Conservation (phyloP, 2,113 vertebrate species). For the Dromaius novaehollandiae region DNA sequence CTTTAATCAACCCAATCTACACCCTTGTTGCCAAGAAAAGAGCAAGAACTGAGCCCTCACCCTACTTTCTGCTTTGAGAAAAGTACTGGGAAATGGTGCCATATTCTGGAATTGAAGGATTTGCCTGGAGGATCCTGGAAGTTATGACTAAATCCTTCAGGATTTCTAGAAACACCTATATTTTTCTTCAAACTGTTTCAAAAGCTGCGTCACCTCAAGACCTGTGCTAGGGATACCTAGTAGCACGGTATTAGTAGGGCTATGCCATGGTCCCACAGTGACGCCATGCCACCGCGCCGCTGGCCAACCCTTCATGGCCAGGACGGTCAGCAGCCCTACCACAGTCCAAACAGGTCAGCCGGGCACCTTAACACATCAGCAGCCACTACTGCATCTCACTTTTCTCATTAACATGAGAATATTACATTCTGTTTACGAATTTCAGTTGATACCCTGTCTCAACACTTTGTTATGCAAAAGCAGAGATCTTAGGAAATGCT, state of each 20-base stretch:
- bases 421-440: not conserved
- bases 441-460: not conserved
- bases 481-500: not conserved
- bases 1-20: too few relatives aligned
- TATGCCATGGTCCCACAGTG: rapidly evolving
- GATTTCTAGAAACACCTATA: constrained; percentile 7
- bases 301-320: not conserved
- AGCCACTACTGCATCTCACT: not conserved
- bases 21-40: not conserved
- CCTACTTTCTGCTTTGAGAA: not conserved
- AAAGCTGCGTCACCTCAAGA: not conserved
- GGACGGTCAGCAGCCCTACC: not conserved
- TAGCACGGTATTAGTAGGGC: not conserved
- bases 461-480: not conserved
- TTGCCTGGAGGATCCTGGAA: not conserved
- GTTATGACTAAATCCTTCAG: not conserved
- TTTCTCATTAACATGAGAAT: not conserved
- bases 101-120: constrained; percentile 11
- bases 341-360: not conserved
- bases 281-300: not conserved
- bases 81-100: not conserved
- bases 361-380: not conserved
- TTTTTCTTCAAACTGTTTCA: not conserved
- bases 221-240: rapidly evolving
- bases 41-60: not conserved